Evolutionary conservation across 2,888 invertebrate species (phyloP).

Genomic region (Polyploca ridens): DNA sequence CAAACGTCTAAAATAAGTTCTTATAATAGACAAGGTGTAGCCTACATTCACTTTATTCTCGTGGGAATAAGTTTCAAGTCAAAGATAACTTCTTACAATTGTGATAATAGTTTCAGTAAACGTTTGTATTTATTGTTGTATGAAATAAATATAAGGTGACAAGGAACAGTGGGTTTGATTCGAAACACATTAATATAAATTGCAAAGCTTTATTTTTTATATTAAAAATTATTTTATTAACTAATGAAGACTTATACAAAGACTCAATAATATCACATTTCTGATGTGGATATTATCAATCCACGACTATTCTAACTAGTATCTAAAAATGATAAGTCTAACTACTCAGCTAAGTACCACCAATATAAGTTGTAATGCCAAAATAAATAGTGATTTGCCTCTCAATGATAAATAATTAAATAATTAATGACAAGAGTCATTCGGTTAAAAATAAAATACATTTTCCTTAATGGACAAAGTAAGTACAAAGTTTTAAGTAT

Average conservation of each 20-base stretch:
- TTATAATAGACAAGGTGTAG: no score
- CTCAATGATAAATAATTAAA: neutral
- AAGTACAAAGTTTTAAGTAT: neutral
- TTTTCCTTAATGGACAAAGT: neutral
- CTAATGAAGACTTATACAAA: conserved; percentile 80
- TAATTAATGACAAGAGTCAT: neutral
- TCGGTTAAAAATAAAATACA: neutral
- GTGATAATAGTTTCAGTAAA: neutral
- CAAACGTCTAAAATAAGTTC: no score
- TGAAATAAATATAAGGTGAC: conserved; percentile 9
- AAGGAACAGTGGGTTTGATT: conserved; percentile 30
- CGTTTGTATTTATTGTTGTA: neutral
- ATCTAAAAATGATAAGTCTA: conserved; percentile 36
- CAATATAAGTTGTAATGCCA: conserved; percentile 40
- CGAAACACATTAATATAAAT: conserved; percentile 37
- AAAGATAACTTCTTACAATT: neutral
- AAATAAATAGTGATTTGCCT: conserved; percentile 18
- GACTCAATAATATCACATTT: conserved; percentile 89
- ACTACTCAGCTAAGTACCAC: conserved; percentile 67
- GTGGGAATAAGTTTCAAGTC: neutral
- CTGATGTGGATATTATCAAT: conserved; percentile 88
- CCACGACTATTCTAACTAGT: conserved; percentile 69
- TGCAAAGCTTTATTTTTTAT: conserved; percentile 68
- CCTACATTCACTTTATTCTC: neutral
- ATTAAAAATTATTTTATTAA: conserved; percentile 58